Evolutionary conservation across 2,797 vertebrate genomes (phyloP), one percentile per base, ranked within the genome.

Genomic region (Girardinus metallicus): DNA sequence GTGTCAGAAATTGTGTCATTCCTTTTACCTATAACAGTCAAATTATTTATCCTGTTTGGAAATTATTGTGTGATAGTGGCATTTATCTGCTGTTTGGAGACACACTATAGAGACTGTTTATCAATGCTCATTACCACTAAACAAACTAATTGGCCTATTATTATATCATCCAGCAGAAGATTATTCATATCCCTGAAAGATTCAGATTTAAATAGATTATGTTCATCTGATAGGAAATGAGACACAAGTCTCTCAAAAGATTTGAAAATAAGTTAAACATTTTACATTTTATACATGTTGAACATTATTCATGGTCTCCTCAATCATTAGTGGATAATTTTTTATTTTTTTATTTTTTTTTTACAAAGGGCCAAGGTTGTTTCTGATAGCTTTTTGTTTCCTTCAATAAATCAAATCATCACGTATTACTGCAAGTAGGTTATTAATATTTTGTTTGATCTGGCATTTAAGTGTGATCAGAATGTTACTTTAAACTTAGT

Each of bases 71-170:
- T 85, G 73, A 79, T 46, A 11, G 57, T 88, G 88, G 85, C 83
- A 86, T 85, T 85, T 77, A 88, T 87, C 79, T 85, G 74, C 77
- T 89, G 82, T 87, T 91, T 88, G 87, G 84, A 84, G 53, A 26
- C 29, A 18, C 51, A 15, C 23, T 46, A 29, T 53, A 77, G 51
- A 15, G 80, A 47, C 36, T 80, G 43, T 76, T 89, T 80, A 81
- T 89, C 86, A 92, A 89, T 89, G 89, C 57, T 79, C 82, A 31
- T 29, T 60, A 16, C 31, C 29, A 31, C 31, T 60, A 31, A 60
- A 60, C 57, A 60, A 5, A 60, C 29, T 31, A 60, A 60, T 29
- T 15, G 5, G 13, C 29, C 29, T 31, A 13, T 29, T 60, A 29
- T 29, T 21, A 21, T 1, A 21, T 36, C 60, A 34, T 18, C 36